Evolutionary conservation across 1,140 invertebrate species (phyloP).

Genomic region (Micrasema longulum): DNA sequence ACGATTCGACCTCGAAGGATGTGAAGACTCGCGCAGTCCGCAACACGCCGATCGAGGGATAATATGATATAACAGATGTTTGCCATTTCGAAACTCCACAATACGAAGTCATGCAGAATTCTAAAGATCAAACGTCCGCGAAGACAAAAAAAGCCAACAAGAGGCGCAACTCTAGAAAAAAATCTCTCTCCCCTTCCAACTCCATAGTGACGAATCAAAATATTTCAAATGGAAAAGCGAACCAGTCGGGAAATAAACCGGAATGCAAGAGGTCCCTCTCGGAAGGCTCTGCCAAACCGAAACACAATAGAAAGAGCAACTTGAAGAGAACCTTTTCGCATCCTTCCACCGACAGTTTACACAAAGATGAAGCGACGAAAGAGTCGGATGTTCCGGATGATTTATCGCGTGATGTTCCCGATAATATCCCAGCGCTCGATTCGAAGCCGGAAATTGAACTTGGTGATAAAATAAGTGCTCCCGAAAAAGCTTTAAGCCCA

Average conservation of each 20-base stretch:
- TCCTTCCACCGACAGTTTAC: constrained; percentile 56
- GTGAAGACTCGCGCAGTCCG: neutral
- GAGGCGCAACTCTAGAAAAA: constrained; percentile 66
- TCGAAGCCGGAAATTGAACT: constrained; percentile 57
- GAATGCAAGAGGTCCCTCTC: constrained; percentile 63
- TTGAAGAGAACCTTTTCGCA: constrained; percentile 66
- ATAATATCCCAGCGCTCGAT: constrained; percentile 14
- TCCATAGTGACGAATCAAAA: constrained; percentile 60
- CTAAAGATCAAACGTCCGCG: constrained; percentile 53
- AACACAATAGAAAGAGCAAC: constrained; percentile 64
- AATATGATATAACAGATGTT: constrained; percentile 1
- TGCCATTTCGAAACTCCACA: constrained; percentile 2
- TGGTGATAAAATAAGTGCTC: constrained; percentile 54
- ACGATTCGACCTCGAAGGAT: constrained; percentile 3
- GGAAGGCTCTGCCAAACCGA: constrained; percentile 65
- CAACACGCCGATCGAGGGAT: neutral
- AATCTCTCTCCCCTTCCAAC: constrained; percentile 67
- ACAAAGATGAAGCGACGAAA: constrained; percentile 49
- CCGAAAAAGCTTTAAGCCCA: constrained; percentile 51
- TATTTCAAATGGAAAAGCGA: constrained; percentile 24
- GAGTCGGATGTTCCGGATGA: constrained; percentile 5
- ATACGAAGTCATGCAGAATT: constrained; percentile 31
- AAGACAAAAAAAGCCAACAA: constrained; percentile 65
- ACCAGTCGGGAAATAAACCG: constrained; percentile 58
- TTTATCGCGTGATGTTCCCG: neutral